Conservation (phyloP, 2,113 vertebrate genomes). For the Ammodytes dubius region DNA sequence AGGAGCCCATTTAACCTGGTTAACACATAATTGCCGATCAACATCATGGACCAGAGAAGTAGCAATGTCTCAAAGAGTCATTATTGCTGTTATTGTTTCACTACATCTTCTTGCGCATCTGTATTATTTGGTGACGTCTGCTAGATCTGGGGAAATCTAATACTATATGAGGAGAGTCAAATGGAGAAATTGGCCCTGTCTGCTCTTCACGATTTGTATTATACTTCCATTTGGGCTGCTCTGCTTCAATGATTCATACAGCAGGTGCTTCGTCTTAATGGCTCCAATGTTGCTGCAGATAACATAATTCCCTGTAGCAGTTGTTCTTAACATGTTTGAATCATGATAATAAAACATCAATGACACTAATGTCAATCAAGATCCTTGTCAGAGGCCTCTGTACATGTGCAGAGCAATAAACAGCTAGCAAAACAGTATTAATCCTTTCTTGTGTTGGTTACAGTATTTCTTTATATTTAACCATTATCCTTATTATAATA, state of each 20-base stretch:
- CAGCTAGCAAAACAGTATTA: background rate
- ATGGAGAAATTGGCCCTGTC: background rate
- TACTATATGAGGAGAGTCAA: background rate
- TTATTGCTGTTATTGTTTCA: conserved; percentile 18
- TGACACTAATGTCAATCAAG: background rate
- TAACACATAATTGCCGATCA: conserved; percentile 55
- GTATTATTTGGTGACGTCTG: background rate
- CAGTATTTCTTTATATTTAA: too few species aligned
- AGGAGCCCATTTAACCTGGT: conserved; percentile 51
- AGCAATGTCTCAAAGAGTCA: conserved; percentile 37
- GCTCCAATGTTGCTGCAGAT: conserved; percentile 1
- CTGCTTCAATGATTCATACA: conserved; percentile 33
- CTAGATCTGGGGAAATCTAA: background rate
- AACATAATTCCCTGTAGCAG: conserved; percentile 11
- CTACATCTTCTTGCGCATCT: conserved; percentile 5
- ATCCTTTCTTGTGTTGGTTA: background rate
- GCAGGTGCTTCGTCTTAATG: background rate
- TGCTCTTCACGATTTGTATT: background rate
- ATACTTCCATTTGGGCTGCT: background rate
- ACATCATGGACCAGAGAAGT: conserved; percentile 46
- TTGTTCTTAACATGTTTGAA: conserved; percentile 12
- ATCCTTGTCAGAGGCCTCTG: background rate
- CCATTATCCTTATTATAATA: background rate
- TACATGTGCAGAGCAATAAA: background rate
- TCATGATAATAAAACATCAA: conserved; percentile 4